Evolutionary conservation across 2,113 vertebrate genomes (phyloP).

Genomic region (Malaclemys terrapin): DNA sequence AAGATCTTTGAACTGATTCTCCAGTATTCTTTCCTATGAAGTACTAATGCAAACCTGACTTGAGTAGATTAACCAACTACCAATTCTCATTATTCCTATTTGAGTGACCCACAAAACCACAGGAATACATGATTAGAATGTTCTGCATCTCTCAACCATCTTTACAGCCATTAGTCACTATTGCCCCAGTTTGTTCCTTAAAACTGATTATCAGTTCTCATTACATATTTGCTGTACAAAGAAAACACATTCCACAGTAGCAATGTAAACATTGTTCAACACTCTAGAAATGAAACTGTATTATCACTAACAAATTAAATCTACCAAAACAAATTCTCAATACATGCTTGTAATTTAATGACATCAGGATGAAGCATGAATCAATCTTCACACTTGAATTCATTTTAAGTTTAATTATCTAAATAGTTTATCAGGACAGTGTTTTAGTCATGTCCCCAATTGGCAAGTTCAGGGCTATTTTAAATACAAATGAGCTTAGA

Average conservation of each 20-base stretch:
- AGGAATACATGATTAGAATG: background rate
- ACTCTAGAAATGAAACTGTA: background rate
- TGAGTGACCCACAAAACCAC: background rate
- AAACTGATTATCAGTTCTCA: background rate
- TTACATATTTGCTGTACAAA: background rate
- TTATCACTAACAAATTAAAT: background rate
- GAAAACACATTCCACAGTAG: background rate
- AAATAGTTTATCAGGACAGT: conserved; percentile 8
- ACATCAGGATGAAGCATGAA: conserved; percentile 4
- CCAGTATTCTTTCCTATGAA: background rate
- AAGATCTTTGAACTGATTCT: background rate
- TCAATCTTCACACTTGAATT: conserved; percentile 1
- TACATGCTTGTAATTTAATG: background rate
- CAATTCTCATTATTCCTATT: background rate
- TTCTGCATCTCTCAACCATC: background rate
- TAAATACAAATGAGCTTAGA: conserved; percentile 67
- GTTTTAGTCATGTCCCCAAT: conserved; percentile 45
- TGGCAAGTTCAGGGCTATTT: conserved; percentile 57
- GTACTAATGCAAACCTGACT: background rate
- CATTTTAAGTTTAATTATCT: conserved; percentile 30
- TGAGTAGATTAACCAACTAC: background rate
- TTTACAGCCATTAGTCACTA: background rate
- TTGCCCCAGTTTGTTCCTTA: background rate
- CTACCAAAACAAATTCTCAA: background rate
- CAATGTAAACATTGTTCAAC: background rate